Conservation (phyloP, 1,140 invertebrate species). For the Drosophila pseudoananassae region DNA sequence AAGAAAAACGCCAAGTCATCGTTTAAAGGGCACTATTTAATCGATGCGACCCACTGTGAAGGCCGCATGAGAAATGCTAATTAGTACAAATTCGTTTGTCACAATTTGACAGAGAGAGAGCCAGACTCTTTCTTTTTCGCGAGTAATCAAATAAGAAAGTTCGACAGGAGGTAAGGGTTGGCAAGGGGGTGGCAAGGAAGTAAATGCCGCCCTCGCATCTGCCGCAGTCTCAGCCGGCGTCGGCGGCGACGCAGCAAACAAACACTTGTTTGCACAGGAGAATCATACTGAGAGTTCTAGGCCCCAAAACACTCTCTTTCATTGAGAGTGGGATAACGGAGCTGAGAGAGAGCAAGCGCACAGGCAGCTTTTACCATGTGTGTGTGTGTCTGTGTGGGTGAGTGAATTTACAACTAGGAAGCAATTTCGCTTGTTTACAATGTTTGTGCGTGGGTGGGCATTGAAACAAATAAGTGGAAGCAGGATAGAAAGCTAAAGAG, state of each 20-base stretch:
- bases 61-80: slow-evolving; percentile 61
- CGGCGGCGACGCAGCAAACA: slow-evolving; percentile 60
- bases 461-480: slow-evolving; percentile 6
- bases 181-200: slow-evolving; percentile 8
- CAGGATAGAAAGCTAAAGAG: background rate
- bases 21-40: slow-evolving; percentile 23
- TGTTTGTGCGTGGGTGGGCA: slow-evolving; percentile 59
- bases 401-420: slow-evolving; percentile 70
- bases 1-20: slow-evolving; percentile 24
- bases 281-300: slow-evolving; percentile 1
- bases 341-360: slow-evolving; percentile 54
- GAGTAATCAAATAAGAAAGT: slow-evolving; percentile 65
- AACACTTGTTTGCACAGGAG: slow-evolving; percentile 81
- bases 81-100: slow-evolving; percentile 65
- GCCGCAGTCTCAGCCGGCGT: slow-evolving; percentile 23
- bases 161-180: slow-evolving; percentile 27
- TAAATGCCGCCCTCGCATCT: slow-evolving; percentile 9
- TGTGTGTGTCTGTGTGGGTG: slow-evolving; percentile 13
- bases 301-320: slow-evolving; percentile 4
- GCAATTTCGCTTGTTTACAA: slow-evolving; percentile 70
- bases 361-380: slow-evolving; percentile 10
- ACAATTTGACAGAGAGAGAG: slow-evolving; percentile 56
- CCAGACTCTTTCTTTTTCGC: slow-evolving; percentile 35
- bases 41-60: slow-evolving; percentile 48
- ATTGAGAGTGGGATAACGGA: slow-evolving; percentile 10